Evolutionary conservation across 2,113 vertebrate genomes (phyloP), one percentile per base, ranked within the genome.

Genomic region (Crotalus horridus): DNA sequence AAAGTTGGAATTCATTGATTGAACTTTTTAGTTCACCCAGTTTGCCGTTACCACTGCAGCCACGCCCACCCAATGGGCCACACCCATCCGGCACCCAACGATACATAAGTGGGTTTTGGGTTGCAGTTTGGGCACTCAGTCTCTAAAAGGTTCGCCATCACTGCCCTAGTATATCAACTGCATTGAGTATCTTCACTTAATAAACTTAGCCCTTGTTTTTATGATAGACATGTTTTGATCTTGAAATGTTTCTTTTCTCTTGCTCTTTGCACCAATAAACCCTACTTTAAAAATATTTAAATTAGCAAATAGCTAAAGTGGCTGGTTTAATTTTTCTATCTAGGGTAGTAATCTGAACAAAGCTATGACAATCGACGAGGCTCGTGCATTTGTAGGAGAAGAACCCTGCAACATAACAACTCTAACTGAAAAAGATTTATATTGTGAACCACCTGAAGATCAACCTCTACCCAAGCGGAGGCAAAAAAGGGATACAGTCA

Each of bases 271-370:
- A 9, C 46, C 64, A 15, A 20, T 33, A 74, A 88, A 15, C n/a
- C 20, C 23, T 59, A 13, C 13, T 29, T 11, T 43, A 91, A 21
- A 56, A 26, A 56, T 4, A 15, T n/a, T 43, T 13, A 90, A 61
- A 85, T 64, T 58, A 87, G 8, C 26, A 6, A 33, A 56, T 0
- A 0, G 51, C 94, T 87, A 87, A 89, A 87, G 93, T 96, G 88
- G 91, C 54, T 87, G 88, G 89, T 95, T 94, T 9, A 94, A 33
- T 95, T 92, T 90, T 96, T 94, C 93, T 96, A 33, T 96, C 10
- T 95, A 99, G 99, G 99, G 99, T 89, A 98, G 96, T 93, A 98
- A 99, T 53, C 98, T 99, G 96, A 96, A 98, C 96, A 99, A 98
- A 96, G 99, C 98, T 1, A 99, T 99, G 98, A 99, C 99, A 0